Evolutionary conservation across 2,797 vertebrate species (phyloP).

Genomic region (Pitangus sulphuratus): DNA sequence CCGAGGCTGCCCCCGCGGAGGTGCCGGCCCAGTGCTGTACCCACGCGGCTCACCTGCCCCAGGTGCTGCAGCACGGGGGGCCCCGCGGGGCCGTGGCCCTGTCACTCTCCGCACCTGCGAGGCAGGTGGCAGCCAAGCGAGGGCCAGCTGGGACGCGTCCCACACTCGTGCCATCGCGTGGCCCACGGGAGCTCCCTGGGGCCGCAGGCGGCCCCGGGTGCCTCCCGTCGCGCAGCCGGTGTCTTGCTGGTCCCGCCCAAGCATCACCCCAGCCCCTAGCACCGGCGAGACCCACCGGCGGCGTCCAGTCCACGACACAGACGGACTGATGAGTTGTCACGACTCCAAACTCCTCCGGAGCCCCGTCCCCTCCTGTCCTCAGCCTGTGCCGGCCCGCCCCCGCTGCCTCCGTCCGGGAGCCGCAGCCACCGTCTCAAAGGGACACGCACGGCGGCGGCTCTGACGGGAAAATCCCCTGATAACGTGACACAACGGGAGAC

Average conservation of each 20-base stretch:
- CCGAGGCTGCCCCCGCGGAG: background rate
- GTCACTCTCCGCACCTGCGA: background rate
- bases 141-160: background rate
- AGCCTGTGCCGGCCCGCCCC: background rate
- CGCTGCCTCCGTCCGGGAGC: background rate
- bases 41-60: background rate
- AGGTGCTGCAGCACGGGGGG: background rate
- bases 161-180: accelerated
- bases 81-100: background rate
- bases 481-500: background rate
- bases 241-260: background rate
- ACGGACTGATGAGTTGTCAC: background rate
- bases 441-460: background rate
- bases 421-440: background rate
- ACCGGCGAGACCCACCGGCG: background rate
- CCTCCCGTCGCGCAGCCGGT: background rate
- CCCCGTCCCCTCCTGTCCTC: background rate
- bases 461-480: background rate
- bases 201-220: background rate
- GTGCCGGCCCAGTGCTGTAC: background rate
- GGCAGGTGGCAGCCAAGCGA: background rate
- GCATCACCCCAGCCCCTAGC: background rate
- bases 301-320: background rate
- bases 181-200: background rate
- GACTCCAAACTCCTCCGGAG: background rate